Percentiles rank a stretch among this genome's conserved stretches.
phyloP scores from a whole-genome alignment of 2,888 invertebrate species.

The Caenorhabditis afra region DNA sequence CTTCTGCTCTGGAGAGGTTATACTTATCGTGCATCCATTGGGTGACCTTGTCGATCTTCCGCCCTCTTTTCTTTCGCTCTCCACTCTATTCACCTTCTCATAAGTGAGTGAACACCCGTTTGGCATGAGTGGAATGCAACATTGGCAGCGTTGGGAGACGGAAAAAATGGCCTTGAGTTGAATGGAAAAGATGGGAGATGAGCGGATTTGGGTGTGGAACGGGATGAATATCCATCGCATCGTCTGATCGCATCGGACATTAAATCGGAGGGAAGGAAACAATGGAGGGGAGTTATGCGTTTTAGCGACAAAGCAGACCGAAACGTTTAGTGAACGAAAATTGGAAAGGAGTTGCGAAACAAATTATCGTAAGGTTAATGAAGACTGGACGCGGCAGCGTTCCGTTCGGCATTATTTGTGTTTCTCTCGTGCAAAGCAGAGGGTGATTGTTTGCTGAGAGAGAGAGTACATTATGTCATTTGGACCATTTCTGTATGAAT shows the following conservation, averaged over 20 bases:
- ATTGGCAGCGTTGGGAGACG: slow-evolving; percentile 23
- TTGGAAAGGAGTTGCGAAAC: no score
- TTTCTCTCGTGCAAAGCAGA: no score
- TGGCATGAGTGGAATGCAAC: slow-evolving; percentile 57
- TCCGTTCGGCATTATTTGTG: no score
- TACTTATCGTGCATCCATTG: slow-evolving; percentile 46
- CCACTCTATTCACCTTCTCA: neutral
- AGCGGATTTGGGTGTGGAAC: slow-evolving; percentile 21
- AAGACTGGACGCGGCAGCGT: no score
- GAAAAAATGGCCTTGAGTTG: slow-evolving; percentile 44
- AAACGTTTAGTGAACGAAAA: no score
- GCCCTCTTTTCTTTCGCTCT: slow-evolving; percentile 21
- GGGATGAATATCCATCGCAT: neutral
- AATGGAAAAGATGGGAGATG: slow-evolving; percentile 13
- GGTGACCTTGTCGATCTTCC: slow-evolving; percentile 47
- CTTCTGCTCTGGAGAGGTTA: slow-evolving; percentile 51
- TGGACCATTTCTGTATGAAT: neutral
- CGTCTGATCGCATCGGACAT: slow-evolving; percentile 4
- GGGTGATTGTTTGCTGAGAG: neutral
- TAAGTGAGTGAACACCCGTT: slow-evolving; percentile 47
- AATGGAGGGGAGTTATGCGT: neutral
- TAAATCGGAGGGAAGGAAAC: slow-evolving; percentile 3
- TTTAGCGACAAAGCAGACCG: no score
- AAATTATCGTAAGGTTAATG: no score
- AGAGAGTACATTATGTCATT: neutral